Evolutionary conservation across 2,113 vertebrate genomes (phyloP), one percentile per base, ranked within the genome.

Genomic region (Lagenorhynchus albirostris): DNA sequence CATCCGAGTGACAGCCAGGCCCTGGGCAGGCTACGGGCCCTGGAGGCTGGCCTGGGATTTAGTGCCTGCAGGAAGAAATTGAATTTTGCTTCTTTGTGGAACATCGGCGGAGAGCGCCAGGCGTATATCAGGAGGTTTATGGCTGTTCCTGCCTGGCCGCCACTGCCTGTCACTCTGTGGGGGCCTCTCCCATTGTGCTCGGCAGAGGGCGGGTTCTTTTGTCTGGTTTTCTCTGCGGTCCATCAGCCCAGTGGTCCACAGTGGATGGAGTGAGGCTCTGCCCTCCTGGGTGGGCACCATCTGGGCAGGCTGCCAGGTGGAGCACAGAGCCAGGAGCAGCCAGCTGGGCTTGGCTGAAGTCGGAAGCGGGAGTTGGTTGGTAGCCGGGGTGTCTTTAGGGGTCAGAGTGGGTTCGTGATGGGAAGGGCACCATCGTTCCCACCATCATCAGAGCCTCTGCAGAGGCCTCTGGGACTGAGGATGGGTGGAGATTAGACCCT

Each of bases 71-170:
- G 5, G 97, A 98, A 98, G 97, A 98, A 98, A 99, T 98, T 98
- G 98, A 98, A 98, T 98, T 98, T 96, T 77, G 91, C 98, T 98
- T 98, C 98, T 98, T 98, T 98, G 98, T 98, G 25, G 98, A 98
- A 98, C 98, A 98, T 96, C 53, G 70, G 93, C 18, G 0, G 82
- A 96, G 95, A 98, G 95, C 70, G 53, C 68, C 74, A 73, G 94
- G 98, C 97, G 0, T 98, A 98, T 98, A 98, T 99, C 98, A 98
- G 97, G 6, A 2, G 96, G 97, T 98, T 98, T 98, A 99, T 98
- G 97, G 97, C 0, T 95, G 60, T 94, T 96, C 97, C 65, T 11
- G 89, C 71, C 26, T 97, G 97, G 94, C 58, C 0, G 10, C 92
- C 89, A 55, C 83, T 58, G 79, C 95, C 95, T 82, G 67, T 94